Conservation (phyloP, 2,888 invertebrate species). For the Clostera curtula region DNA sequence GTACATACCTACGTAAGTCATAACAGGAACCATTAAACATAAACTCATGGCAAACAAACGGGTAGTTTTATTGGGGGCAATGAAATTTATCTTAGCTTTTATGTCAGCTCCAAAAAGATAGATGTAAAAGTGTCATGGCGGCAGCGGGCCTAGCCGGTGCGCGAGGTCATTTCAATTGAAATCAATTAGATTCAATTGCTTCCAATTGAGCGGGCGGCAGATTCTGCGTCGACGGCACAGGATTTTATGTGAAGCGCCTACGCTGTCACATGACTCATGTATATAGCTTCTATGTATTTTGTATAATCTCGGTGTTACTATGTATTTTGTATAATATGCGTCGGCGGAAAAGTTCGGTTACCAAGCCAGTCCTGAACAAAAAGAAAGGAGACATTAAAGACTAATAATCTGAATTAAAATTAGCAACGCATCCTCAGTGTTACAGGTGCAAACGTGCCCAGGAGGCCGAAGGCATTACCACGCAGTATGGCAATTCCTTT, state of each 20-base stretch:
- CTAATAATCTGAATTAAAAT: too few relatives aligned
- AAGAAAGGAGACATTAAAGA: too few relatives aligned
- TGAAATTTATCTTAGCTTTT: slow-evolving; percentile 60
- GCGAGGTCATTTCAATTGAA: slow-evolving; percentile 75
- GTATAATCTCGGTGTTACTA: slow-evolving; percentile 5
- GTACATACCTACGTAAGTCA: slow-evolving; percentile 4
- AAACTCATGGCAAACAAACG: slow-evolving; percentile 23
- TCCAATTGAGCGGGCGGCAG: slow-evolving; percentile 71
- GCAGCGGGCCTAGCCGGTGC: slow-evolving; percentile 66
- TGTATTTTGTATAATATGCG: too few relatives aligned
- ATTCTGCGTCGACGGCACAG: slow-evolving; percentile 69
- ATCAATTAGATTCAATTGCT: slow-evolving; percentile 71
- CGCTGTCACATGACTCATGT: slow-evolving; percentile 63
- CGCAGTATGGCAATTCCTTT: too few relatives aligned
- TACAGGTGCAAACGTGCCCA: too few relatives aligned
- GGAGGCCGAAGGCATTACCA: too few relatives aligned
- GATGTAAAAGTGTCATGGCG: slow-evolving; percentile 72
- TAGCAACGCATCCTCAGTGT: too few relatives aligned
- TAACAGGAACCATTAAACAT: too few relatives aligned
- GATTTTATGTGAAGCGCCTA: slow-evolving; percentile 72
- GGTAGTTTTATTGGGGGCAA: slow-evolving; percentile 43
- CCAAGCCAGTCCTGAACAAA: too few relatives aligned
- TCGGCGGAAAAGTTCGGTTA: too few relatives aligned
- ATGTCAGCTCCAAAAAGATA: slow-evolving; percentile 72
- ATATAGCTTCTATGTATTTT: slow-evolving; percentile 22